Percentiles rank a stretch among this genome's conserved stretches.
Conservation (phyloP, 2,888 invertebrate genomes). For the Nomada hirtipes region DNA sequence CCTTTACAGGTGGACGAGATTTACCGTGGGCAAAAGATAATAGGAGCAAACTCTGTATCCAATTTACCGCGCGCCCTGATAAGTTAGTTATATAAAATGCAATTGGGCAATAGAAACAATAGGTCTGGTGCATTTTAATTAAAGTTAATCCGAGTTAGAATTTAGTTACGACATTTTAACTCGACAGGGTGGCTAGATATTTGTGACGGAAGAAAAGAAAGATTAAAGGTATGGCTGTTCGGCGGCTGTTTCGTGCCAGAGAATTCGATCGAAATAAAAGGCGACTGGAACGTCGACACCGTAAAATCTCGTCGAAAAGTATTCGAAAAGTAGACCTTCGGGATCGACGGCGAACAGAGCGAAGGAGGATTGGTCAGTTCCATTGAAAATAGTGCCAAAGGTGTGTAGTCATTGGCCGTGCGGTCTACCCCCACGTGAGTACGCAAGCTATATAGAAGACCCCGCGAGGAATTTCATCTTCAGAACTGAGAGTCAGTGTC, state of each 20-base stretch:
- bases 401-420: constrained; percentile 78
- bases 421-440: constrained; percentile 74
- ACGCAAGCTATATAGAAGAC: constrained; percentile 84
- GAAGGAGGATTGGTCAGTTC: constrained; percentile 75
- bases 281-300: constrained; percentile 3
- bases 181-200: too few species aligned
- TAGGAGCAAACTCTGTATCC: too few species aligned
- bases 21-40: too few species aligned
- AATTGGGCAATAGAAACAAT: too few species aligned
- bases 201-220: not conserved
- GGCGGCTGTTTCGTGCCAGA: not conserved
- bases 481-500: constrained; percentile 83
- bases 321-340: constrained; percentile 59
- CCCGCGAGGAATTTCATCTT: constrained; percentile 83
- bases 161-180: too few species aligned
- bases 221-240: not conserved
- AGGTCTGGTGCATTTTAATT: too few species aligned
- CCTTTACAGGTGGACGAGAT: not conserved
- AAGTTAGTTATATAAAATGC: too few species aligned
- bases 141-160: too few species aligned
- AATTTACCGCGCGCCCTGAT: too few species aligned
- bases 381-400: constrained; percentile 80
- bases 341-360: constrained; percentile 35
- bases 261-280: constrained; percentile 27
- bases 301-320: constrained; percentile 50